These are phyloP conservation scores for Drosophila tropicalis DNA, from an alignment of 1,140 invertebrate species.

Conservation along the genomic window DNA sequence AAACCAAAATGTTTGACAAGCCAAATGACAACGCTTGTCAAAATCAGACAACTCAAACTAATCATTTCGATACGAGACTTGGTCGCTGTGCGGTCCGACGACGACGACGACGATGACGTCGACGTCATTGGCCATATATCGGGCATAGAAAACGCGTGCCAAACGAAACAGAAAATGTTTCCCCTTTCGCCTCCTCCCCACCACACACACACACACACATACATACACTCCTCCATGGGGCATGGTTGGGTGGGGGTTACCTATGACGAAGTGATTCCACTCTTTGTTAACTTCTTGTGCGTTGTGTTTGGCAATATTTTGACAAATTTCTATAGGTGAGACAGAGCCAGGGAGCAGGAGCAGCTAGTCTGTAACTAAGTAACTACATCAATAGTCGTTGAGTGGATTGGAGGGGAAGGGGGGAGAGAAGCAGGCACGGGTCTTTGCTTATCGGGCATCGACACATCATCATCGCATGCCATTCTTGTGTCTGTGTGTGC, in stretches of 20 bases:
- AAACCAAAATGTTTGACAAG: conserved; percentile 76
- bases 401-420: no score
- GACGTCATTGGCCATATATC: conserved; percentile 32
- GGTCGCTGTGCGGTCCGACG: not conserved
- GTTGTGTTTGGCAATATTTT: conserved; percentile 18
- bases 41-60: conserved; percentile 75
- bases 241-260: conserved; percentile 1
- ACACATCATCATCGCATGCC: conserved; percentile 20
- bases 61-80: conserved; percentile 58
- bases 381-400: not conserved
- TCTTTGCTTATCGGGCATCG: conserved; percentile 50
- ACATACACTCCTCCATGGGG: conserved; percentile 21
- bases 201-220: conserved; percentile 29
- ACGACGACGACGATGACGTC: not conserved
- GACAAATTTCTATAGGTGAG: conserved; percentile 19
- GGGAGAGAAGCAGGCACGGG: conserved; percentile 40
- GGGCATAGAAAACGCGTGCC: conserved; percentile 64
- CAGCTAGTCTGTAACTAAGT: not conserved
- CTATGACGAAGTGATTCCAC: conserved; percentile 43
- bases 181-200: conserved; percentile 12
- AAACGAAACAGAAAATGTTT: conserved; percentile 38
- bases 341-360: no score
- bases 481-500: conserved; percentile 34
- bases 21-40: conserved; percentile 76
- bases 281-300: conserved; percentile 15